Conservation (phyloP, 2,113 vertebrate genomes). For the Dipodomys spectabilis region DNA sequence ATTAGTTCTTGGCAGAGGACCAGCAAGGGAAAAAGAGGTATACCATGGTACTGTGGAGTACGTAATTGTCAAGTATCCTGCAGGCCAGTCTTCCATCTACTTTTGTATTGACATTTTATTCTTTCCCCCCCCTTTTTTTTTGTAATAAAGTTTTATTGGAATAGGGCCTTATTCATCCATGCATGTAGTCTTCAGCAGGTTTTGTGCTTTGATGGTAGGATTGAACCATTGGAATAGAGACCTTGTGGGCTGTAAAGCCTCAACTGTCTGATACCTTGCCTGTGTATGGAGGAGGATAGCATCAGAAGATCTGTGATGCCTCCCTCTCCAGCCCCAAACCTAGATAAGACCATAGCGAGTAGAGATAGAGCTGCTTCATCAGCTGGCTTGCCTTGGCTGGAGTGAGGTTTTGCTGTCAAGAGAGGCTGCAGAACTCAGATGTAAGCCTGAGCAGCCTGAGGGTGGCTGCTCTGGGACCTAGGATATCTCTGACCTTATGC, state of each 20-base stretch:
- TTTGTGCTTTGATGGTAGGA: not conserved
- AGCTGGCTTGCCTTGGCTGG: not conserved
- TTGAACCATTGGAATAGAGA: not conserved
- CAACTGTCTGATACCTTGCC: not conserved
- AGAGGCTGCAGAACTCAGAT: not conserved
- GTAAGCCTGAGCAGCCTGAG: not conserved
- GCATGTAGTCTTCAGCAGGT: not conserved
- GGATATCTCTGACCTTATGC: not conserved
- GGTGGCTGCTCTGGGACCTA: not conserved
- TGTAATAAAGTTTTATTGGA: not conserved
- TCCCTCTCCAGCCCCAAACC: rapidly evolving
- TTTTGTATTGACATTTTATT: no score
- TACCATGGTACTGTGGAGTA: not conserved
- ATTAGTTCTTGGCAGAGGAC: not conserved
- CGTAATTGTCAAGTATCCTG: not conserved
- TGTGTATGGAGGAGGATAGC: not conserved
- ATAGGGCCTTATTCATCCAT: not conserved
- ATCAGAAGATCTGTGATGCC: not conserved
- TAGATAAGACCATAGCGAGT: not conserved
- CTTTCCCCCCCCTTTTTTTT: not conserved
- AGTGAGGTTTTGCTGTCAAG: not conserved
- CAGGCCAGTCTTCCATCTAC: not conserved
- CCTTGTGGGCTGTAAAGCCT: not conserved
- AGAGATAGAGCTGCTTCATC: not conserved
- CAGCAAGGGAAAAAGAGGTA: not conserved